phyloP scores from a whole-genome alignment of 2,797 vertebrate genomes.

The Poeciliopsis presidionis region DNA sequence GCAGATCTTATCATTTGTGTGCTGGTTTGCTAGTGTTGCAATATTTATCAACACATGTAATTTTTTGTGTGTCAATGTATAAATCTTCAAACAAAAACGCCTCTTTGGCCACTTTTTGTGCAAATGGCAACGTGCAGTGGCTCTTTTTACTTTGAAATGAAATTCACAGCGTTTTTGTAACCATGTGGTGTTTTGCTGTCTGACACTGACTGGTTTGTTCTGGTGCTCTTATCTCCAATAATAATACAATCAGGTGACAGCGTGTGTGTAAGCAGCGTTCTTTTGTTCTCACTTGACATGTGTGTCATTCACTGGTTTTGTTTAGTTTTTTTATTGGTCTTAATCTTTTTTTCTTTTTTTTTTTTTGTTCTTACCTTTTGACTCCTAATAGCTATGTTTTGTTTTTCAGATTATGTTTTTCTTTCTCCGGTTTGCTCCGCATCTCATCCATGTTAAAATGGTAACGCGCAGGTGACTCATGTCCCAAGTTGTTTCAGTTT shows the following conservation, averaged over 20 bases:
- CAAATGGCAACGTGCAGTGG: not conserved
- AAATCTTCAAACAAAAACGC: not conserved
- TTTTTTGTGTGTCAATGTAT: not conserved
- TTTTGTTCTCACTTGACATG: conserved; percentile 77
- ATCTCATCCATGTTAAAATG: not conserved
- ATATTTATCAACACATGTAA: conserved; percentile 13
- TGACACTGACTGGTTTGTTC: conserved; percentile 69
- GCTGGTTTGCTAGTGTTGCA: not conserved
- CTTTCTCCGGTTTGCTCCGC: not conserved
- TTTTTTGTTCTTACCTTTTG: not conserved
- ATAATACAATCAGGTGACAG: conserved; percentile 78
- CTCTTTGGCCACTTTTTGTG: not conserved
- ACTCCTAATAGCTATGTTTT: not conserved
- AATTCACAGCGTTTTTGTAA: conserved; percentile 32
- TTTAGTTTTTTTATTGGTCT: not conserved
- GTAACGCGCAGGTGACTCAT: not conserved
- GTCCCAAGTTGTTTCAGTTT: not conserved
- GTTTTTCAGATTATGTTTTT: not conserved
- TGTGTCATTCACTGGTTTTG: conserved; percentile 41
- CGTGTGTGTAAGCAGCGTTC: conserved; percentile 75
- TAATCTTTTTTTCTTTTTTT: conserved; percentile 1
- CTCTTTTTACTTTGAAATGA: conserved; percentile 19
- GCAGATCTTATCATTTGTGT: not conserved
- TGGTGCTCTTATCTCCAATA: conserved; percentile 71
- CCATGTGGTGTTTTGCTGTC: conserved; percentile 14